Base-by-base conservation (phyloP, 2,113 vertebrate genomes). In the Pogonocichla stellata region DNA sequence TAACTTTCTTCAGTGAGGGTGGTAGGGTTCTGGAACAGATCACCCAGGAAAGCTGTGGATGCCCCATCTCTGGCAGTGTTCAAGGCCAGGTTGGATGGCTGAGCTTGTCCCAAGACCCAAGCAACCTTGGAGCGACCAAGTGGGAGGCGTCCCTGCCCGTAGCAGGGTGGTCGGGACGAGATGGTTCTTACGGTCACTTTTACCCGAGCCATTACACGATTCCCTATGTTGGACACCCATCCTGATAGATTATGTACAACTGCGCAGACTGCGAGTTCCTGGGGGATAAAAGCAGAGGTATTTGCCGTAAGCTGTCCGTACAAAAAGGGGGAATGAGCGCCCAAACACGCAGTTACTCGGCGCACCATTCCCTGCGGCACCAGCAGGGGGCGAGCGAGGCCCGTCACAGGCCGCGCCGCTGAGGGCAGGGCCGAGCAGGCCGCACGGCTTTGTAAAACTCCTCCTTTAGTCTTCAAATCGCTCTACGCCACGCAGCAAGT, bases 341-440 rank as follows among this genome's bases (percentile, higher is more conserved):
- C 10, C 4, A 20, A 7, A n/a, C n/a, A n/a, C n/a, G n/a, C 50
- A 6, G 50, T 28, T 6, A 15, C 9, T 29, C 2, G 34, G 45
- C 29, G 45, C 45, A 10, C 45, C 45, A 10, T 64, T 61, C 43
- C n/a, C 10, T 2, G 9, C 3, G 10, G 1, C 1, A 14, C 96
- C 97, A 88, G 93, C 73, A 88, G 98, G 65, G 97, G 96, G 98
- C 53, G 93, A n/a, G 50, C 25, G 6, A 17, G 50, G 50, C 50
- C 26, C 50, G 48, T 26, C 48, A 15, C 48, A 15, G 24, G 24
- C 48, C 13, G 58, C 34, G 23, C 56, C 6, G 48, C 48, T 14
- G 48, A 48, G 48, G 48, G 23, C 48, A 8, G 14, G 14, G 24
- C 48, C 48, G 14, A 7, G 48, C 50, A 14, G n/a, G 10, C 29